Percentiles rank a stretch among this genome's conserved stretches.
Conservation (phyloP, 2,888 invertebrate species). For the Hirtodrosophila alboralis region DNA sequence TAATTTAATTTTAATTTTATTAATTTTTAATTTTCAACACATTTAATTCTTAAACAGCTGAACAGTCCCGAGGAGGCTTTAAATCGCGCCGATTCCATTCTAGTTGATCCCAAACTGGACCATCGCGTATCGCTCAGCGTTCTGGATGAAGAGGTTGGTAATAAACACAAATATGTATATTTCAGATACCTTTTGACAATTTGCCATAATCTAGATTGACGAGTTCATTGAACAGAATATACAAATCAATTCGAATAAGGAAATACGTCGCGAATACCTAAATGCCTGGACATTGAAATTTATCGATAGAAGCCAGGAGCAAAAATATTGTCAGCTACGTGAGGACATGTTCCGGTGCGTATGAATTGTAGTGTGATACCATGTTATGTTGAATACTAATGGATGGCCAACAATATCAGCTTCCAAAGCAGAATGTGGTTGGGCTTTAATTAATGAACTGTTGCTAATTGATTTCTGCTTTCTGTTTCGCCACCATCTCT, state of each 20-base stretch:
- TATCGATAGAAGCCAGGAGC: conserved; percentile 91
- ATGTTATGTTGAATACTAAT: conserved; percentile 27
- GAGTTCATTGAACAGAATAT: conserved; percentile 93
- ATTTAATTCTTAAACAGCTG: conserved; percentile 73
- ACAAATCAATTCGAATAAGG: conserved; percentile 94
- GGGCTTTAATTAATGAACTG: conserved; percentile 66
- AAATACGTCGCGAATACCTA: conserved; percentile 94
- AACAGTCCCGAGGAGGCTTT: conserved; percentile 82
- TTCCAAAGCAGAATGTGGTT: conserved; percentile 11
- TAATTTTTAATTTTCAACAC: too few relatives aligned
- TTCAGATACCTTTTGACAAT: not conserved
- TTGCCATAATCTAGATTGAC: conserved; percentile 86
- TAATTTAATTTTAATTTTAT: conserved; percentile 81
- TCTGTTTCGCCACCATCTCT: conserved; percentile 2
- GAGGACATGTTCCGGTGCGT: conserved; percentile 94
- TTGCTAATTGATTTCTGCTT: conserved; percentile 64
- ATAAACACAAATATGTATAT: not conserved
- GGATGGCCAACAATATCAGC: conserved; percentile 21
- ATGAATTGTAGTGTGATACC: not conserved
- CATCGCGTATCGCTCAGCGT: conserved; percentile 82
- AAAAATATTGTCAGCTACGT: conserved; percentile 92
- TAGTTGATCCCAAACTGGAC: conserved; percentile 79
- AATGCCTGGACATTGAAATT: conserved; percentile 94
- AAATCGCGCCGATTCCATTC: conserved; percentile 81
- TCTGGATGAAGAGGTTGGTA: conserved; percentile 81